These are phyloP conservation scores for Lycocerus yunnanus DNA, from an alignment of 2,888 invertebrate species.

Conservation along the genomic window DNA sequence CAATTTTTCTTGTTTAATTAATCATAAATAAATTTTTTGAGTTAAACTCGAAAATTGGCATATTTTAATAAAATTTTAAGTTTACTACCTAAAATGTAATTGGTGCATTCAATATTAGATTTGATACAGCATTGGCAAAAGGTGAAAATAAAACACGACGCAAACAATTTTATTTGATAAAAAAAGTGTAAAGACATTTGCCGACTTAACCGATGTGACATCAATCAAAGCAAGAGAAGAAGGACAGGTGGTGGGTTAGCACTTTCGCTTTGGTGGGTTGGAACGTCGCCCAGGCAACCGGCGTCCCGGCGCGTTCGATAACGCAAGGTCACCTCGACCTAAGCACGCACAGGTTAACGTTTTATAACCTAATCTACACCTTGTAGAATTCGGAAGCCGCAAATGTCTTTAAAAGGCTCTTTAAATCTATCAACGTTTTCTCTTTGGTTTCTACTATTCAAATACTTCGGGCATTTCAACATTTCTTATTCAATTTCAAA, in stretches of 20 bases:
- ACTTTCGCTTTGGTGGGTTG: conserved; percentile 38
- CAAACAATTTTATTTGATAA: conserved; percentile 12
- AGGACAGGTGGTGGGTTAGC: conserved; percentile 40
- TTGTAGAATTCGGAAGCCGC: background rate
- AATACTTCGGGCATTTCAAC: background rate
- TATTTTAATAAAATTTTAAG: no score
- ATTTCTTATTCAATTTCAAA: background rate
- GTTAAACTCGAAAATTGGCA: background rate
- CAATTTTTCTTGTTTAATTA: no score
- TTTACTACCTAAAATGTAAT: background rate
- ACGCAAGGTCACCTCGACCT: conserved; percentile 36
- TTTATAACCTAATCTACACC: conserved; percentile 24
- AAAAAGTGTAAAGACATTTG: conserved; percentile 13
- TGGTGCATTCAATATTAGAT: background rate
- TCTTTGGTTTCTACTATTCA: background rate
- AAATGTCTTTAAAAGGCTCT: background rate
- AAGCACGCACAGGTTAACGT: conserved; percentile 27
- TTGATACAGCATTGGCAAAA: background rate
- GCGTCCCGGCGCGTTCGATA: conserved; percentile 39
- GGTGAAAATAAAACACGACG: conserved; percentile 6
- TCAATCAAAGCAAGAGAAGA: conserved; percentile 35
- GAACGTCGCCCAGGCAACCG: conserved; percentile 38
- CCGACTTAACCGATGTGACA: conserved; percentile 26
- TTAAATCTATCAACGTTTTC: background rate
- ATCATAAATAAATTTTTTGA: background rate